Evolutionary conservation across 2,113 vertebrate genomes (phyloP).

Genomic region (Mustelus asterias): DNA sequence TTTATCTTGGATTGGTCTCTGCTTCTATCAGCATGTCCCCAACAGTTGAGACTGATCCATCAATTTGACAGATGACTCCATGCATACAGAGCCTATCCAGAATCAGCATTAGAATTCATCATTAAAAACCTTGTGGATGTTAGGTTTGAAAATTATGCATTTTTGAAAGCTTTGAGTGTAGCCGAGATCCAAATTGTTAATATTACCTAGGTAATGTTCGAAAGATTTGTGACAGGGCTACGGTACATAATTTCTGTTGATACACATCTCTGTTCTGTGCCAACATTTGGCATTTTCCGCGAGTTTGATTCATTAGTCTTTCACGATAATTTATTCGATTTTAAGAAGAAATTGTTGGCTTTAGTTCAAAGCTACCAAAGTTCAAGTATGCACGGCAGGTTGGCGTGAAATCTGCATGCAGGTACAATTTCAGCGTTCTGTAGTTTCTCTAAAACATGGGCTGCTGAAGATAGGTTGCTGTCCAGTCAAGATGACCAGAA

Average conservation of each 20-base stretch:
- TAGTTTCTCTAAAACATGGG: not conserved
- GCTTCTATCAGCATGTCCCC: not conserved
- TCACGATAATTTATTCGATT: not conserved
- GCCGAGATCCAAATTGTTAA: not conserved
- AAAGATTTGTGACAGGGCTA: not conserved
- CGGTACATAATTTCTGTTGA: not conserved
- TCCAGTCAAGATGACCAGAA: not conserved
- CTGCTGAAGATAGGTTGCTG: no score
- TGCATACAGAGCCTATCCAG: not conserved
- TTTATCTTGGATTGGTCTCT: not conserved
- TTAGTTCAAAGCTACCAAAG: slow-evolving; percentile 16
- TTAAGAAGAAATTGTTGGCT: slow-evolving; percentile 14
- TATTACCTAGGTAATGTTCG: not conserved
- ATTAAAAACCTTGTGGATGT: not conserved
- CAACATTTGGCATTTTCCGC: slow-evolving; percentile 8
- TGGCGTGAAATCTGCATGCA: not conserved
- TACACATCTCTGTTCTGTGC: not conserved
- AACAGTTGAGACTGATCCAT: not conserved
- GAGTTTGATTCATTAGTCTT: slow-evolving; percentile 6
- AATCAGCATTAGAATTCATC: not conserved
- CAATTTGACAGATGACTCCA: not conserved
- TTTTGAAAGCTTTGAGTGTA: not conserved
- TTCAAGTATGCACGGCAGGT: slow-evolving; percentile 12
- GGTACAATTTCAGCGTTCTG: not conserved
- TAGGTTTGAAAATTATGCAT: no score